Base-by-base conservation (phyloP, 2,113 vertebrate species). In the Halichoerus grypus region DNA sequence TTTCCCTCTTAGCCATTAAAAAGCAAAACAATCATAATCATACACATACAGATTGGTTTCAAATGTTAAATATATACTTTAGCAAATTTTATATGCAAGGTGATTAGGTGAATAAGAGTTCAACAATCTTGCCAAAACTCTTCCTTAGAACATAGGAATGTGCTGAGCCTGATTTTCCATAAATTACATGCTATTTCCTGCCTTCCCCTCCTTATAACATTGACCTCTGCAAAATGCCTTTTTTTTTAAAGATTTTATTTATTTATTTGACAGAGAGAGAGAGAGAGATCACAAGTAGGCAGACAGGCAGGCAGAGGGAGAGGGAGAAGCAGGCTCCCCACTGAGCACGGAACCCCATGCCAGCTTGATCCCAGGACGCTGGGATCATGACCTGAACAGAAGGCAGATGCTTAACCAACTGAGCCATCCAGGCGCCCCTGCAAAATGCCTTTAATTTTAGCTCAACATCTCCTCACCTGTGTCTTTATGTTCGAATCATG, bases 21-120 rank as follows among this genome's bases (percentile, higher is more conserved):
- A 95, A 86, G 14, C n/a, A 94, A 86, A 88, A 59, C 16, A 65
- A 33, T 87, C 51, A 69, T 59, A 74, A 28, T 90, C 42, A 69
- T 59, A 15, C 22, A 65, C 4, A 33, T 42, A 51, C 42, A 42
- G 46, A 46, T 88, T 71, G 42, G 13, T 80, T 85, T 92, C 18
- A 69, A 28, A 86, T 91, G 6, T 93, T 96, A 91, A 93, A 76
- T 55, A 5, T 67, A 59, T 42, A 61, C 51, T 53, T 59, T 4
- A 31, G 39, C 24, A 55, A 89, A 86, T 94, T 94, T 88, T 85
- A 31, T 36, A 55, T 24, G 80, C 31, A 39, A 51, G 57, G 13
- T 14, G 15, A 74, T 82, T 88, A 91, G n/a, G 22, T 61, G 69
- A 72, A 57, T 3, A 49, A 36, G 10, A 82, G 18, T 95, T 59